Evolutionary conservation across 35 echinoderm and acorn worm genomes (phyloP), one percentile per base, ranked within the genome.

Genomic region (Heliocidaris erythrogramma): DNA sequence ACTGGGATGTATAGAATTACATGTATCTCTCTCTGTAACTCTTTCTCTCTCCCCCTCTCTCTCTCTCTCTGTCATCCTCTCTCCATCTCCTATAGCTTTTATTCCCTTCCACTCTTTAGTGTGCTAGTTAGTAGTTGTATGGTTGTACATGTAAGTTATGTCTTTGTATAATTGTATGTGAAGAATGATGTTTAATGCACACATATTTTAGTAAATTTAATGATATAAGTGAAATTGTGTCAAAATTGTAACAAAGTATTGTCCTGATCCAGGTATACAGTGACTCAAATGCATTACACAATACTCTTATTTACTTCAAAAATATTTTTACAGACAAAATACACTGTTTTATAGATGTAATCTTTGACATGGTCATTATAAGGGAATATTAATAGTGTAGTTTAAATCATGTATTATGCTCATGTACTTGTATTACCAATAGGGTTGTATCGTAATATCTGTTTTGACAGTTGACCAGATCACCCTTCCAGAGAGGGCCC

Each of bases 381-480:
- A 42, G 47, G 16, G 0, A 48, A 13, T 31, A 17, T 32, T 89
- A 42, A 4, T 24, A 17, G 17, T 89, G 87, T 24, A 89, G 32
- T 84, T 84, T 84, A 18, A 14, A 84, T 18, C 69, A 84, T 29
- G n/a, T 84, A 14, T 84, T 84, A 29, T 84, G 69, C n/a, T 18
- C n/a, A 29, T 84, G 1, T n/a, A n/a, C n/a, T n/a, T n/a, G n/a
- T n/a, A n/a, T 84, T 16, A 84, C n/a, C 14, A 14, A 84, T 84
- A 18, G 69, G n/a, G 69, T 4, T 84, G 4, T 29, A 84, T 84
- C n/a, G 69, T 29, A 84, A 29, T 29, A 2, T 84, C n/a, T 85
- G 17, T 85, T 48, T n/a, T 95, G 59, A 14, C 93, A 97, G 98
- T 92, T 48, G 94, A 96, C 91, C 98, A 99, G 94, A 99, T 99